Conservation (phyloP, 2,888 invertebrate genomes). For the Scrobipalpa atriplicella region DNA sequence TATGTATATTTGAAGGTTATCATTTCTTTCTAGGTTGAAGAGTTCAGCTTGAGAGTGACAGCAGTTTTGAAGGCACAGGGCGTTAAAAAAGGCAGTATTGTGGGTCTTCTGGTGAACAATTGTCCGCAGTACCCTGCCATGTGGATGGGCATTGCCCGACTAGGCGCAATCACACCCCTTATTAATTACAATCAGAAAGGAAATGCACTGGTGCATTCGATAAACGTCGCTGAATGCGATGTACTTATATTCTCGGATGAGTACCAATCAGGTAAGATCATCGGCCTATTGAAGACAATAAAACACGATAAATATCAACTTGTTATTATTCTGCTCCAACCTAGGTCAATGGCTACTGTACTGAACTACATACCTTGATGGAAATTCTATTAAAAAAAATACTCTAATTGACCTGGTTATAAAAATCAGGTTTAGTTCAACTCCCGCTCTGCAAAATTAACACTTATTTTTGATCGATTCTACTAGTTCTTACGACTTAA, state of each 20-base stretch:
- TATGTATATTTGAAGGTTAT: background rate
- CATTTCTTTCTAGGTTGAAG: slow-evolving; percentile 87
- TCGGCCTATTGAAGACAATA: background rate
- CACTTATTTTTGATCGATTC: background rate
- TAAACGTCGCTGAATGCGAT: slow-evolving; percentile 92
- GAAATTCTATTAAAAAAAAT: too few relatives aligned
- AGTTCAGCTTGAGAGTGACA: slow-evolving; percentile 92
- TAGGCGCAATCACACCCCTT: slow-evolving; percentile 92
- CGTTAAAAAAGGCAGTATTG: slow-evolving; percentile 92
- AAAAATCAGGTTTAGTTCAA: too few relatives aligned
- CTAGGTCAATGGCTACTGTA: too few relatives aligned
- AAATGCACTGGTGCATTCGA: slow-evolving; percentile 92
- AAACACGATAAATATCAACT: background rate
- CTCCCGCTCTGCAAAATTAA: background rate
- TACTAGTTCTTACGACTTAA: background rate
- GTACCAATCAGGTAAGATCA: slow-evolving; percentile 82
- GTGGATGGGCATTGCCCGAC: slow-evolving; percentile 96
- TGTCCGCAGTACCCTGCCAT: slow-evolving; percentile 94
- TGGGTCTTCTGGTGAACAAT: slow-evolving; percentile 95
- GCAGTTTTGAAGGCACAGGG: slow-evolving; percentile 91
- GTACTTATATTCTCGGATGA: slow-evolving; percentile 92
- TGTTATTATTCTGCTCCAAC: too few relatives aligned
- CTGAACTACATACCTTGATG: too few relatives aligned
- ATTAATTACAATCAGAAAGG: slow-evolving; percentile 96
- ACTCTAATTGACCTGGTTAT: too few relatives aligned